A percentile compares a stretch with the other conserved stretches of the same genome.
phyloP scores from a whole-genome alignment of 2,888 invertebrate species.

The Dioctria rufipes region DNA sequence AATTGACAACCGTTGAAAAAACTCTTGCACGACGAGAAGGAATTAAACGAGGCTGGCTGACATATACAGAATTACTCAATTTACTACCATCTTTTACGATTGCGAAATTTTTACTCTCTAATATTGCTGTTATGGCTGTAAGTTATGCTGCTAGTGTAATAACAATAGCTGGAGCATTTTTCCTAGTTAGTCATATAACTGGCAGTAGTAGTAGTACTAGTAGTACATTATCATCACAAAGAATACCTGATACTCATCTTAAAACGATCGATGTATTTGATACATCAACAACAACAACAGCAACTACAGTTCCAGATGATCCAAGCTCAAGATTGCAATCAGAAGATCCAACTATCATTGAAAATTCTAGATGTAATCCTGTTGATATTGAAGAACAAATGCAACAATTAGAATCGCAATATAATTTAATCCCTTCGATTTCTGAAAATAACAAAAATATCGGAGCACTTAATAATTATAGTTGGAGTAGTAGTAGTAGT shows the following conservation, averaged over 20 bases:
- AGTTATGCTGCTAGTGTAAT: conserved; percentile 71
- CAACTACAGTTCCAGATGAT: not conserved
- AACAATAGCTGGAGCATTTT: conserved; percentile 71
- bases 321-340: not conserved
- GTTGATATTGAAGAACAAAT: conserved; percentile 68
- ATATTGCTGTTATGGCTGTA: conserved; percentile 67
- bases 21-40: conserved; percentile 83
- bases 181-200: conserved; percentile 73
- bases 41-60: conserved; percentile 82
- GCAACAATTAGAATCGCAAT: conserved; percentile 65
- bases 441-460: conserved; percentile 62
- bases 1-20: conserved; percentile 79
- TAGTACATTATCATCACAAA: conserved; percentile 62
- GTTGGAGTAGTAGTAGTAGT: conserved; percentile 28
- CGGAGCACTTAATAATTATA: conserved; percentile 49
- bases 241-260: not conserved
- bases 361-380: conserved; percentile 61
- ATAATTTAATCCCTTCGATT: conserved; percentile 63
- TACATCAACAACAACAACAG: not conserved
- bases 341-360: no score
- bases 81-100: conserved; percentile 68
- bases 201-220: conserved; percentile 66
- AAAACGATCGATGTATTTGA: conserved; percentile 3
- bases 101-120: conserved; percentile 67
- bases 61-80: conserved; percentile 83